phyloP scores from a whole-genome alignment of 1,140 invertebrate genomes.

The Araneus ventricosus region DNA sequence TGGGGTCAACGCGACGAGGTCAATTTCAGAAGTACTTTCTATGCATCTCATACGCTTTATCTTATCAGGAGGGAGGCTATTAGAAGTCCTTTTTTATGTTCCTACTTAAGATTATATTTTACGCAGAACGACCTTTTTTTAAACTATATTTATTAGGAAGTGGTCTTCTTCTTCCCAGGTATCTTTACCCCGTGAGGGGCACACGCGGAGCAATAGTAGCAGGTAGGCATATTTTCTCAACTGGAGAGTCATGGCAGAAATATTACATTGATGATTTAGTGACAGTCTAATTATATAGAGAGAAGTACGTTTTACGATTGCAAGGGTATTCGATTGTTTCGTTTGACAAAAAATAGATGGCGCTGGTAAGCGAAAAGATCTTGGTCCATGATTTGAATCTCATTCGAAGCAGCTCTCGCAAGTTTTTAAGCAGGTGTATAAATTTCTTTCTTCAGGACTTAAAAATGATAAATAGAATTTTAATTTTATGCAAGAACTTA shows the following conservation, averaged over 20 bases:
- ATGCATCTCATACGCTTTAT: conserved; percentile 19
- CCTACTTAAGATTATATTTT: conserved; percentile 8
- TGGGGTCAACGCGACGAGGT: conserved; percentile 22
- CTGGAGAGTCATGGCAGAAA: neutral
- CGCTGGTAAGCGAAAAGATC: neutral
- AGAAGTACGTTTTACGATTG: no score
- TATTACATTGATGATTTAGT: no score
- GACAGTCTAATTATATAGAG: no score
- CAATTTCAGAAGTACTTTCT: conserved; percentile 22
- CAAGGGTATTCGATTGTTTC: no score
- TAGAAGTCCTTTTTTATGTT: conserved; percentile 32
- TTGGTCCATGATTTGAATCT: no score
- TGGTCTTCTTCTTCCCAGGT: neutral
- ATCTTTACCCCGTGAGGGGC: neutral
- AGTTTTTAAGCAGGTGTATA: no score
- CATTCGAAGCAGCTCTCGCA: no score
- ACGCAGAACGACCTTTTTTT: neutral
- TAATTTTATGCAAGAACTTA: no score
- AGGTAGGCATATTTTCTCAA: neutral
- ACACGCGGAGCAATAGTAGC: neutral
- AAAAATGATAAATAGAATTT: no score
- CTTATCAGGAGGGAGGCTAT: neutral
- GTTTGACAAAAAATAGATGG: neutral
- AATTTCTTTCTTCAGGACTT: no score
- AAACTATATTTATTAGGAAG: neutral